Evolutionary conservation across 2,888 invertebrate species (phyloP).

Genomic region (Aleiodes alternator): DNA sequence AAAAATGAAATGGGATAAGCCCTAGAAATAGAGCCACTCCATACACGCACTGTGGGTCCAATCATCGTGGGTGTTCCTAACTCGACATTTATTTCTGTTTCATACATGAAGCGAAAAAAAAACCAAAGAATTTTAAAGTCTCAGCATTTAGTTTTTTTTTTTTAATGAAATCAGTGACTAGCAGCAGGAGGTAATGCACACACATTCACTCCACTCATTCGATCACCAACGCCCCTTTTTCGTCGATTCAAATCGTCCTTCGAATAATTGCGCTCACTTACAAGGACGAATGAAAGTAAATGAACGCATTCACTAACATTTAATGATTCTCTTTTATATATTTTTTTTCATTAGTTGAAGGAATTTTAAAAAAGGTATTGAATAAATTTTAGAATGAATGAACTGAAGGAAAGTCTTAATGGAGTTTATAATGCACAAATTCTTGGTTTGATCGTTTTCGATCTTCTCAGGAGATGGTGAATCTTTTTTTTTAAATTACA

Average conservation of each 20-base stretch:
- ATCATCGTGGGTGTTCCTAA: constrained; percentile 43
- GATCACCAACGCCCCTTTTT: constrained; percentile 13
- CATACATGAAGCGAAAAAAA: neutral
- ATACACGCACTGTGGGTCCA: neutral
- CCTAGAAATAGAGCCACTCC: constrained; percentile 44
- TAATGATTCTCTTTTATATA: neutral
- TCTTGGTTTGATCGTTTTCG: too few species aligned
- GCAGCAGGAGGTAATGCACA: neutral
- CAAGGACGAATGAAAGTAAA: constrained; percentile 18
- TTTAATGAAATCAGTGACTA: neutral
- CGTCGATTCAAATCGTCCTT: constrained; percentile 17
- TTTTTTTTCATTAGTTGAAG: neutral
- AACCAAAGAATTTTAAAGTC: neutral
- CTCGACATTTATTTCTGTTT: neutral
- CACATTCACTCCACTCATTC: neutral
- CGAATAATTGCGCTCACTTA: constrained; percentile 15
- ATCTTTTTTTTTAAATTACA: too few species aligned
- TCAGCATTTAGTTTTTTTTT: neutral
- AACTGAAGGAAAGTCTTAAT: too few species aligned
- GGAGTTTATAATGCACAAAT: too few species aligned
- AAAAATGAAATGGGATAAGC: constrained; percentile 14
- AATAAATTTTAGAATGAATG: too few species aligned
- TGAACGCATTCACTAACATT: neutral
- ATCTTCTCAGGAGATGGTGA: too few species aligned
- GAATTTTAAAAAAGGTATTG: neutral